These are phyloP conservation scores for Myotis yumanensis DNA, from an alignment of 2,113 vertebrate species.

Conservation along the genomic window DNA sequence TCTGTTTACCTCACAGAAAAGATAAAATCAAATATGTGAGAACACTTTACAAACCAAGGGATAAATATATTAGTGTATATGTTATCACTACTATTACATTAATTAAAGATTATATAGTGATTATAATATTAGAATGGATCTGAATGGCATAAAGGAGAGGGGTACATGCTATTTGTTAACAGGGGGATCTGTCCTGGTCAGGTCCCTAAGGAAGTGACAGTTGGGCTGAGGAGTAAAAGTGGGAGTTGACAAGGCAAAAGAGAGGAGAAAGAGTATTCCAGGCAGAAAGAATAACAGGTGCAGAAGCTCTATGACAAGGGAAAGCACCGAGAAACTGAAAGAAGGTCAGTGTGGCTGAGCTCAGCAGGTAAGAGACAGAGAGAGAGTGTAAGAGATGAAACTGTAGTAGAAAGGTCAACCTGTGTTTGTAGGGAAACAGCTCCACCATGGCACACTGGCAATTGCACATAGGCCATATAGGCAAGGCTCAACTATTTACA, in stretches of 20 bases:
- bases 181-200: background rate
- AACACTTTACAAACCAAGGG: background rate
- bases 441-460: background rate
- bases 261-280: background rate
- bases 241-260: background rate
- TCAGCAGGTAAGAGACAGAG: background rate
- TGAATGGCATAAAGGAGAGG: background rate
- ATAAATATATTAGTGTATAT: background rate
- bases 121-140: slow-evolving; percentile 21
- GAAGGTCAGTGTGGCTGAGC: background rate
- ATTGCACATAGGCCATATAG: background rate
- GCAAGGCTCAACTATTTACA: background rate
- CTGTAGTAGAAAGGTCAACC: background rate
- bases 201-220: background rate
- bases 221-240: background rate
- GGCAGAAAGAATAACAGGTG: background rate
- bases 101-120: slow-evolving; percentile 12
- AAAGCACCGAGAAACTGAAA: slow-evolving; percentile 14
- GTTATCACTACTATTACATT: background rate
- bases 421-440: background rate
- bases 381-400: background rate
- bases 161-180: background rate
- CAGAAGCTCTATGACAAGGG: slow-evolving; percentile 1
- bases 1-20: slow-evolving; percentile 41
- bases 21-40: slow-evolving; percentile 28